Conservation (phyloP, 2,113 vertebrate species). For the Pycnonotus jocosus region DNA sequence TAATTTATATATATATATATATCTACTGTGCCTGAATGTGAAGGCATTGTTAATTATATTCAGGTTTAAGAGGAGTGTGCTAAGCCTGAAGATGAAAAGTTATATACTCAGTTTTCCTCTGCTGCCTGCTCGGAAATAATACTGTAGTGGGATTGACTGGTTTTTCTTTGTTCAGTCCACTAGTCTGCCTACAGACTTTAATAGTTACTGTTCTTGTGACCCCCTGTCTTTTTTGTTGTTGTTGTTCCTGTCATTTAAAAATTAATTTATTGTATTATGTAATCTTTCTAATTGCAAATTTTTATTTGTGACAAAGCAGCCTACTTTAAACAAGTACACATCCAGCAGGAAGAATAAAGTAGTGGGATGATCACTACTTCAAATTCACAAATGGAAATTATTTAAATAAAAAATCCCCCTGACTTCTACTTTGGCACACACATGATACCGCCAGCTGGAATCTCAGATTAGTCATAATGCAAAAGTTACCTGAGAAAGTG, state of each 20-base stretch:
- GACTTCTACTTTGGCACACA: background rate
- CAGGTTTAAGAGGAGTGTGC: rapidly evolving
- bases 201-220: background rate
- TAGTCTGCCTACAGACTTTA: background rate
- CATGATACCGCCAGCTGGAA: background rate
- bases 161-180: background rate
- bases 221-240: too few species aligned
- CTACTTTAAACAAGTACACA: rapidly evolving
- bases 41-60: background rate
- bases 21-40: background rate
- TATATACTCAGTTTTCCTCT: background rate
- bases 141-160: background rate
- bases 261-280: rapidly evolving
- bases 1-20: background rate
- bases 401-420: background rate
- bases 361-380: background rate
- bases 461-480: background rate
- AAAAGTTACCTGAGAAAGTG: background rate
- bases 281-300: background rate
- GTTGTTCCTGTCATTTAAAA: background rate
- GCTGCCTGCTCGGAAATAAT: background rate
- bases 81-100: background rate
- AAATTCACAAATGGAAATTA: background rate
- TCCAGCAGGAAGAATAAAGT: background rate
- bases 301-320: background rate